A percentile compares a stretch with the other conserved stretches of the same genome.
Conservation (phyloP, 64 coral and sea anemone species). For the Pocillopora verrucosa region DNA sequence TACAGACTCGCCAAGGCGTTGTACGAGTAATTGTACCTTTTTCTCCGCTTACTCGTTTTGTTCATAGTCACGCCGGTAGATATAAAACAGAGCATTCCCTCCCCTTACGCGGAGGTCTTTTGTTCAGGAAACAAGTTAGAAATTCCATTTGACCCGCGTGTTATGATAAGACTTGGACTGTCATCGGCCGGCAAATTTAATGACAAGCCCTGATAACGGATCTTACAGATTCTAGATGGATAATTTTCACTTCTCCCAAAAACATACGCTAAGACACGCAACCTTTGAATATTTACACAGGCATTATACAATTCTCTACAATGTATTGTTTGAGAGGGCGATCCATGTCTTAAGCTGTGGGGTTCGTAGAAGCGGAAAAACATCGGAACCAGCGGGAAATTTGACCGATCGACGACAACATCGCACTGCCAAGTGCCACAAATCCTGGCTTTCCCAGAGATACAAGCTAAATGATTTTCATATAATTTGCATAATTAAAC, state of each 20-base stretch:
- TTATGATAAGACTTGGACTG: constrained; percentile 15
- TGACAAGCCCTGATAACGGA: constrained; percentile 48
- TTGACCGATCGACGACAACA: neutral
- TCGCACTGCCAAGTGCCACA: neutral
- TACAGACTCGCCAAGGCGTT: neutral
- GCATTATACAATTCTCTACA: constrained; percentile 5
- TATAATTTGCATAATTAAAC: constrained; percentile 44
- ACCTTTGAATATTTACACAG: constrained; percentile 41
- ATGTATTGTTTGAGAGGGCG: constrained; percentile 1
- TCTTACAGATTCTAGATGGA: constrained; percentile 27
- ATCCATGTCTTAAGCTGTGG: neutral
- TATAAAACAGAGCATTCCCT: constrained; percentile 21
- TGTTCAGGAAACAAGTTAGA: constrained; percentile 4
- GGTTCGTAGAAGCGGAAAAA: neutral
- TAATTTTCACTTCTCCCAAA: constrained; percentile 40
- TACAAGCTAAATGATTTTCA: constrained; percentile 5
- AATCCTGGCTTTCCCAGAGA: neutral
- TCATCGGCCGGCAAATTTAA: constrained; percentile 26
- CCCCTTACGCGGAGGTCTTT: constrained; percentile 13
- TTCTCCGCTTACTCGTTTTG: neutral
- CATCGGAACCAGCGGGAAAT: neutral
- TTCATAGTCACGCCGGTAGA: constrained; percentile 37
- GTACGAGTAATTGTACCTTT: neutral
- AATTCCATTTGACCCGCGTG: constrained; percentile 27
- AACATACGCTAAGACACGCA: constrained; percentile 47